Percentiles rank a stretch among this genome's conserved stretches.
phyloP scores from a whole-genome alignment of 2,113 vertebrate genomes.

The Thamnophis sirtalis region DNA sequence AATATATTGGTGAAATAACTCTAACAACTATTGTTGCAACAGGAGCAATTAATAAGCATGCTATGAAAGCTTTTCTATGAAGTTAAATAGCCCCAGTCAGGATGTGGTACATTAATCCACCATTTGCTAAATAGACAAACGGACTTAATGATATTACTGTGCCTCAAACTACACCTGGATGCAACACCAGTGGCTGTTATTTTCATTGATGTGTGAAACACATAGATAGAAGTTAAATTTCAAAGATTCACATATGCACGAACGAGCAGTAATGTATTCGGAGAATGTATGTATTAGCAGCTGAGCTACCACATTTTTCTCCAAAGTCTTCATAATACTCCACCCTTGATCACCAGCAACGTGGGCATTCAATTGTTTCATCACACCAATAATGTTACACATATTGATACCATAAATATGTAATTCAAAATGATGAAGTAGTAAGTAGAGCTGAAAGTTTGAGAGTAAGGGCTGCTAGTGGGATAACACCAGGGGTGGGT shows the following conservation, averaged over 20 bases:
- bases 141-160: background rate
- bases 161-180: background rate
- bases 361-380: background rate
- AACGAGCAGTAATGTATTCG: background rate
- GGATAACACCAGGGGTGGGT: too few relatives aligned
- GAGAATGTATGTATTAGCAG: background rate
- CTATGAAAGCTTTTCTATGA: background rate
- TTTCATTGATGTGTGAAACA: background rate
- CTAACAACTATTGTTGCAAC: background rate
- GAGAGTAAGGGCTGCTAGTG: background rate
- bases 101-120: background rate
- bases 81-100: background rate
- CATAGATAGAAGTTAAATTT: background rate
- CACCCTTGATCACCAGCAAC: background rate
- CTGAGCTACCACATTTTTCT: background rate
- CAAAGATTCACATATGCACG: background rate
- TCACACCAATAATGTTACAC: background rate
- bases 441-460: background rate
- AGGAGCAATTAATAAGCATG: background rate
- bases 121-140: background rate
- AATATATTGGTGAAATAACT: background rate
- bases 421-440: background rate
- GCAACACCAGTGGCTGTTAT: background rate
- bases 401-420: background rate
- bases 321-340: background rate